phyloP scores from a whole-genome alignment of 2,113 vertebrate species.

The Sander vitreus region DNA sequence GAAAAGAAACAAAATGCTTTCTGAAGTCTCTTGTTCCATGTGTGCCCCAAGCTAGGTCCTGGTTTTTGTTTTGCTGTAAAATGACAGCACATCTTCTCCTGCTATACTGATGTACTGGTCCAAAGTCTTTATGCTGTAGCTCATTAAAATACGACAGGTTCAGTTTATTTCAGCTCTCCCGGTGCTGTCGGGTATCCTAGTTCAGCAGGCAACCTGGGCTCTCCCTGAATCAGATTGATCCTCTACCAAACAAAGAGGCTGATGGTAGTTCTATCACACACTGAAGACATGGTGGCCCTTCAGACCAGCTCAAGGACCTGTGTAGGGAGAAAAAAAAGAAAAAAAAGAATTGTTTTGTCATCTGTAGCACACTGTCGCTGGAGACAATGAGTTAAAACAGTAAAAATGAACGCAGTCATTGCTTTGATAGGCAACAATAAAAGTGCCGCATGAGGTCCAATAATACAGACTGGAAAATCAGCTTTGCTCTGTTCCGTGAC shows the following conservation, averaged over 20 bases:
- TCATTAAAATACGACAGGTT: conserved; percentile 60
- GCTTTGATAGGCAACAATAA: neutral
- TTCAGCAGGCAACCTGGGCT: conserved; percentile 28
- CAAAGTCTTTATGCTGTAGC: conserved; percentile 49
- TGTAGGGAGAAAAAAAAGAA: conserved; percentile 12
- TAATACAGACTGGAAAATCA: neutral
- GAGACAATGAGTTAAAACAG: neutral
- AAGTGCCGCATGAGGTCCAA: neutral
- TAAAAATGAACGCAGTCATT: neutral
- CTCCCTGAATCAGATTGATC: conserved; percentile 27
- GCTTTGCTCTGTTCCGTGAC: neutral
- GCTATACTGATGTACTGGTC: conserved; percentile 43
- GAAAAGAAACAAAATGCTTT: conserved; percentile 63
- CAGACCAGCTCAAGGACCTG: conserved; percentile 97
- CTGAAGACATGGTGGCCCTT: conserved; percentile 61
- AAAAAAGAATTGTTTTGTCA: neutral
- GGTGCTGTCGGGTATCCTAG: neutral
- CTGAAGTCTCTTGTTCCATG: conserved; percentile 58
- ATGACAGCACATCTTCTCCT: conserved; percentile 44
- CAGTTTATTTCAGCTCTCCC: conserved; percentile 45
- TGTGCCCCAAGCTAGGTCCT: conserved; percentile 56
- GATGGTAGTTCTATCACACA: conserved; percentile 16
- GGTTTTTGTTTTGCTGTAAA: conserved; percentile 28
- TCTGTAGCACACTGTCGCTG: neutral
- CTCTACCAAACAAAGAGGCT: conserved; percentile 32